phyloP scores from a whole-genome alignment of 2,113 vertebrate genomes.

The Pelecanus crispus region DNA sequence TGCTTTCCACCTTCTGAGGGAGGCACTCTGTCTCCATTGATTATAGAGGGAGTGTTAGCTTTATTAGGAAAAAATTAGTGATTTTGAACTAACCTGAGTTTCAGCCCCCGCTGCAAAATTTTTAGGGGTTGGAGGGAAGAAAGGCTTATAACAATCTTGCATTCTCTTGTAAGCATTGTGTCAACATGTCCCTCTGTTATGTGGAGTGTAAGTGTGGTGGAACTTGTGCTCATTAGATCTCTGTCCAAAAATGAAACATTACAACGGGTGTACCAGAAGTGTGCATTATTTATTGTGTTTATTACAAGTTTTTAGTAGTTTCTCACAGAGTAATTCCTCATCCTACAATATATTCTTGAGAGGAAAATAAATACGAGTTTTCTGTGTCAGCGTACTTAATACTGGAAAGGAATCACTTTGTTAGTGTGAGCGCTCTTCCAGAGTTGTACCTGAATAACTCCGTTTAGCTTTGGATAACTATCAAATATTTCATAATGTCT shows the following conservation, averaged over 20 bases:
- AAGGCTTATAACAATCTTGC: neutral
- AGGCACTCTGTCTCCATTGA: neutral
- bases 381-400: neutral
- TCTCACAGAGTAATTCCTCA: neutral
- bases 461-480: neutral
- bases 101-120: neutral
- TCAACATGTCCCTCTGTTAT: neutral
- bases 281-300: neutral
- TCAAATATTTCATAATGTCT: neutral
- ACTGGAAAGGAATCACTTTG: neutral
- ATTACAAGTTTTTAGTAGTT: neutral
- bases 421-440: neutral
- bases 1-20: neutral
- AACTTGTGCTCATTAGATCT: neutral
- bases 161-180: neutral
- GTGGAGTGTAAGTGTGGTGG: neutral
- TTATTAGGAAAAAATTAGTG: neutral
- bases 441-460: neutral
- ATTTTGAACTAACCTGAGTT: neutral
- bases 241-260: neutral
- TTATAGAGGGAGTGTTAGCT: neutral
- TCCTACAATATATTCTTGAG: neutral
- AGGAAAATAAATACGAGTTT: neutral
- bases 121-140: neutral
- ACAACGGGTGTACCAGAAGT: fast-evolving